These are phyloP conservation scores for Colletes collaris DNA, from an alignment of 2,888 invertebrate genomes.

Conservation along the genomic window DNA sequence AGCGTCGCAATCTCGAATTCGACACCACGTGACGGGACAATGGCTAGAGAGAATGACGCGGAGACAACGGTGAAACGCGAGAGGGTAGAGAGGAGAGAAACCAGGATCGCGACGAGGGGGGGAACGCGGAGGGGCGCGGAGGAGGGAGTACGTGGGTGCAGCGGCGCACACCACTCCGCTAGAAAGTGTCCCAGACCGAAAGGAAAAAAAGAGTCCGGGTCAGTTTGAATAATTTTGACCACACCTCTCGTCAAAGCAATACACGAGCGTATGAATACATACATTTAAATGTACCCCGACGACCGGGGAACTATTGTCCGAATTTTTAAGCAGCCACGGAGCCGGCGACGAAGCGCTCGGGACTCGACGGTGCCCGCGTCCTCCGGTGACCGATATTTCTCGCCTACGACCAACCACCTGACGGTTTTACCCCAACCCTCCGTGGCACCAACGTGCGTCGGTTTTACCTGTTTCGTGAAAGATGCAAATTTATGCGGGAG, in stretches of 20 bases:
- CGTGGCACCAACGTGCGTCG: not conserved
- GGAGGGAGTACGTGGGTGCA: conserved; percentile 76
- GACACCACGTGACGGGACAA: conserved; percentile 65
- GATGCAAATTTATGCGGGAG: conserved; percentile 68
- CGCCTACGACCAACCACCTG: conserved; percentile 43
- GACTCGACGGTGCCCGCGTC: not conserved
- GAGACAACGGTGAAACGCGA: conserved; percentile 33
- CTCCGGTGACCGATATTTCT: conserved; percentile 65
- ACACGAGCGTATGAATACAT: conserved; percentile 82
- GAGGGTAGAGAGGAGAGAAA: conserved; percentile 22
- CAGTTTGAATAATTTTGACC: conserved; percentile 84
- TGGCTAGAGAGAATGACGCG: conserved; percentile 60
- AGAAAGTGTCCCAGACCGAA: conserved; percentile 80
- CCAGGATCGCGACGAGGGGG: not conserved
- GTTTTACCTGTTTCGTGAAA: conserved; percentile 62
- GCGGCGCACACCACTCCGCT: conserved; percentile 70
- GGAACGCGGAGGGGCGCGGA: conserved; percentile 15
- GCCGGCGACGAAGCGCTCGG: conserved; percentile 2
- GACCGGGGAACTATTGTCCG: conserved; percentile 80
- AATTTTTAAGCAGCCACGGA: conserved; percentile 72
- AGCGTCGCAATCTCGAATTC: conserved; percentile 65
- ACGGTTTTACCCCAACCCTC: conserved; percentile 29
- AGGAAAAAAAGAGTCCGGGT: conserved; percentile 80
- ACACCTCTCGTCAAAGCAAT: conserved; percentile 83
- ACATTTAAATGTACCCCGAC: conserved; percentile 81